phyloP scores from a whole-genome alignment of 2,797 vertebrate species.

The Oceanodroma leucorhoa region DNA sequence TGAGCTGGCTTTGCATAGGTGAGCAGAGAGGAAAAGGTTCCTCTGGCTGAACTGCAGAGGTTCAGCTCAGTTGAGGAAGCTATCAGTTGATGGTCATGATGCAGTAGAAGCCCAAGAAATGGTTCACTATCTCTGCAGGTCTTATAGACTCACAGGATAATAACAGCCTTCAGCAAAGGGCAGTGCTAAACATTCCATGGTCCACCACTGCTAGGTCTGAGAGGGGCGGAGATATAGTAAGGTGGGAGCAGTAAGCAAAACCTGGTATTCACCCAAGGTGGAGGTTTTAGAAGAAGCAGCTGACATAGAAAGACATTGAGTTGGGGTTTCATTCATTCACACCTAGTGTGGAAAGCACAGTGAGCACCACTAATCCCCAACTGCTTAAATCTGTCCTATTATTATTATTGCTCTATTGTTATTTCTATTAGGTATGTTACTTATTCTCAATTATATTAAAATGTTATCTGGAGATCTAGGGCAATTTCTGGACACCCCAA shows the following conservation, averaged over 20 bases:
- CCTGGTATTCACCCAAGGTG: neutral
- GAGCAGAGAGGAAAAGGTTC: neutral
- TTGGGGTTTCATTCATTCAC: neutral
- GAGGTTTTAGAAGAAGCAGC: neutral
- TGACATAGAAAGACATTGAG: neutral
- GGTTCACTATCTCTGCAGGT: neutral
- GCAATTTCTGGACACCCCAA: neutral
- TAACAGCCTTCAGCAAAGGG: neutral
- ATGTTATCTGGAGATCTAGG: neutral
- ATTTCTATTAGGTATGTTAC: neutral
- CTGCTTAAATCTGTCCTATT: neutral
- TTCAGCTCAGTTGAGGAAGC: neutral
- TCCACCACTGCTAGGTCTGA: neutral
- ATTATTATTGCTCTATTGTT: neutral
- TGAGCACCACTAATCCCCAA: neutral
- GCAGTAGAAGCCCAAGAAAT: neutral
- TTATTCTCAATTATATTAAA: slow-evolving; percentile 10
- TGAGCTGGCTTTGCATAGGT: neutral
- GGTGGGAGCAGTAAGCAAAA: neutral
- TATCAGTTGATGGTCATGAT: neutral
- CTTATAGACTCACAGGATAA: neutral
- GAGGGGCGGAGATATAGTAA: neutral
- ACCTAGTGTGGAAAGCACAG: neutral
- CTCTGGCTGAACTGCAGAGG: neutral
- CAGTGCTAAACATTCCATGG: neutral